Conservation (phyloP, 2,797 vertebrate genomes). For the Periparus ater region DNA sequence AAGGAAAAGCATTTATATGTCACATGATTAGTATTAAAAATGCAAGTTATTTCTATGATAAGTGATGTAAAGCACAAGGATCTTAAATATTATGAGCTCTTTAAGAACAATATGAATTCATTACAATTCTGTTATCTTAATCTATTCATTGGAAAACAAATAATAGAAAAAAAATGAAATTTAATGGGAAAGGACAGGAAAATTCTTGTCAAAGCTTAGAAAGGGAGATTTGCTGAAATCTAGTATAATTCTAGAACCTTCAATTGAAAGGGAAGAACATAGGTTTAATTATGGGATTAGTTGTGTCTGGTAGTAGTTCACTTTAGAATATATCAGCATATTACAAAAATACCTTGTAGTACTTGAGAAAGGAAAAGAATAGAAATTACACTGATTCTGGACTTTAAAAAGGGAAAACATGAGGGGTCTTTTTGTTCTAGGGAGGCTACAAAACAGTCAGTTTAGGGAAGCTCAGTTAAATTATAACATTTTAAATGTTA, state of each 20-base stretch:
- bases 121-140: background rate
- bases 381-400: background rate
- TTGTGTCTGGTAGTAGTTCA: background rate
- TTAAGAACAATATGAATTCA: background rate
- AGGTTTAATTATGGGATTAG: background rate
- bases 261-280: background rate
- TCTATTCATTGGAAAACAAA: background rate
- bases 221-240: background rate
- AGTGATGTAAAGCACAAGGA: background rate
- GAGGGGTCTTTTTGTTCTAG: background rate
- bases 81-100: background rate
- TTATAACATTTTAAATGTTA: background rate
- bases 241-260: background rate
- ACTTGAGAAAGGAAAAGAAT: background rate
- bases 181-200: background rate
- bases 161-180: background rate
- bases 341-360: background rate
- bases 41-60: background rate
- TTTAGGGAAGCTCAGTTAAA: background rate
- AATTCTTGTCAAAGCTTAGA: background rate
- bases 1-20: background rate
- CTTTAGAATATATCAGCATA: background rate
- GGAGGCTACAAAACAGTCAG: background rate
- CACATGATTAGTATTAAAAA: background rate
- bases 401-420: background rate